These are phyloP conservation scores for Speoplatyrhinus poulsoni DNA, from an alignment of 2,113 vertebrate species.

Conservation along the genomic window DNA sequence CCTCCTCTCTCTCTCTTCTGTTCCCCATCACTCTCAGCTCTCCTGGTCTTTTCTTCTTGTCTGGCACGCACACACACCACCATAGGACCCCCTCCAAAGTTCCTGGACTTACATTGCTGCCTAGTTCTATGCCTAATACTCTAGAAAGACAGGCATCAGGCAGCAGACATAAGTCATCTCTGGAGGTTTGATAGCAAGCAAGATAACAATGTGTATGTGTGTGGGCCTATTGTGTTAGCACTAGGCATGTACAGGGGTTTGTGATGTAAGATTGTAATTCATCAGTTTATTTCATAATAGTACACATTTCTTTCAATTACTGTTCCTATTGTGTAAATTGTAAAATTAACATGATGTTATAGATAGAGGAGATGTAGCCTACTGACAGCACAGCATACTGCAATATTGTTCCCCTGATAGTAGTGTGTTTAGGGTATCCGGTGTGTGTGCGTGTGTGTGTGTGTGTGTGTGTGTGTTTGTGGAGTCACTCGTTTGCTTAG, in stretches of 20 bases:
- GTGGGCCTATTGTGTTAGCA: too few relatives aligned
- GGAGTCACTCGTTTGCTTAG: neutral
- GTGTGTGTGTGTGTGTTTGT: neutral
- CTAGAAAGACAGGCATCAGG: neutral
- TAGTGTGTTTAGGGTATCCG: too few relatives aligned
- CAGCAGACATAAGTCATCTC: neutral
- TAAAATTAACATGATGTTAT: too few relatives aligned
- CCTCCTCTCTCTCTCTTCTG: neutral
- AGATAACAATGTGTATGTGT: too few relatives aligned
- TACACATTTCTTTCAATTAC: too few relatives aligned
- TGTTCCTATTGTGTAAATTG: too few relatives aligned
- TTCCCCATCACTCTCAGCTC: constrained; percentile 23
- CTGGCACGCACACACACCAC: neutral
- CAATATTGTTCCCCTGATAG: too few relatives aligned
- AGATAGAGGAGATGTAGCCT: too few relatives aligned
- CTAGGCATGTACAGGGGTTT: too few relatives aligned
- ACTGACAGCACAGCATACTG: too few relatives aligned
- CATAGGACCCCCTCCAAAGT: neutral
- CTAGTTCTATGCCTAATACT: neutral
- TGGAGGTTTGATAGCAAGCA: neutral
- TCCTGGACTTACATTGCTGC: constrained; percentile 32
- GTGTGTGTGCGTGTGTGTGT: neutral
- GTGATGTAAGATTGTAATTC: too few relatives aligned
- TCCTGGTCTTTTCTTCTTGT: neutral
- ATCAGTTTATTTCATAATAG: too few relatives aligned